These are phyloP conservation scores for Malacoctenus gilli DNA, from an alignment of 2,797 vertebrate genomes.

Conservation along the genomic window DNA sequence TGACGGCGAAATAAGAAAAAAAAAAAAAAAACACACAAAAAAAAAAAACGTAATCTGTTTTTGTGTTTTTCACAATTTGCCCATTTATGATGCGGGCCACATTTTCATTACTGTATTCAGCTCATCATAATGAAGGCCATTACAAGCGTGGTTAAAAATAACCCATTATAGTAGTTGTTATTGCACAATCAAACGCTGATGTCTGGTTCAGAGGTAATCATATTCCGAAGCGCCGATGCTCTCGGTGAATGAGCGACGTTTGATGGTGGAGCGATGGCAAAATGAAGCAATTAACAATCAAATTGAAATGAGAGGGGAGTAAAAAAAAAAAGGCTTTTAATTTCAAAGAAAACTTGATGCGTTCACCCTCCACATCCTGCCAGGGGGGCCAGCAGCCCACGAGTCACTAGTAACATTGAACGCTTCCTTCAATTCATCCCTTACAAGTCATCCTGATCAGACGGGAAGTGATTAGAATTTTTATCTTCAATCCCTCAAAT, in stretches of 20 bases:
- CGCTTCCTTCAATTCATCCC: too few relatives aligned
- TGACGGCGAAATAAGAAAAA: too few relatives aligned
- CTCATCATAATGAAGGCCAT: conserved; percentile 14
- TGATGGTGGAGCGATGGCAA: conserved; percentile 9
- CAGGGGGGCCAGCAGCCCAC: too few relatives aligned
- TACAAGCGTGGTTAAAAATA: background rate
- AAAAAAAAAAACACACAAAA: conserved; percentile 41
- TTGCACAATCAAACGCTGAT: conserved; percentile 4
- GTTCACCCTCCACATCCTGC: background rate
- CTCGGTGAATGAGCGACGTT: conserved; percentile 7
- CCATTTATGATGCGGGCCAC: conserved; percentile 20
- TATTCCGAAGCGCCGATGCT: background rate
- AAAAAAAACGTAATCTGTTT: too few relatives aligned
- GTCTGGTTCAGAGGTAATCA: background rate
- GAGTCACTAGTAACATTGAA: too few relatives aligned
- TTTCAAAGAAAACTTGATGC: background rate
- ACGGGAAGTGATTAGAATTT: too few relatives aligned
- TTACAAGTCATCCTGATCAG: too few relatives aligned
- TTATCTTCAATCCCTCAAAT: too few relatives aligned
- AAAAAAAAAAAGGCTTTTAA: too few relatives aligned
- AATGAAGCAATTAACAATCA: conserved; percentile 1
- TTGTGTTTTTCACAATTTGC: conserved; percentile 21
- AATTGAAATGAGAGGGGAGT: too few relatives aligned
- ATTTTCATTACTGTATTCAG: conserved; percentile 30
- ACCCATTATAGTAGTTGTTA: background rate